A percentile compares a stretch with the other conserved stretches of the same genome.
Evolutionary conservation across 2,113 vertebrate species (phyloP).

Genomic region (Dolichotis patagonum): DNA sequence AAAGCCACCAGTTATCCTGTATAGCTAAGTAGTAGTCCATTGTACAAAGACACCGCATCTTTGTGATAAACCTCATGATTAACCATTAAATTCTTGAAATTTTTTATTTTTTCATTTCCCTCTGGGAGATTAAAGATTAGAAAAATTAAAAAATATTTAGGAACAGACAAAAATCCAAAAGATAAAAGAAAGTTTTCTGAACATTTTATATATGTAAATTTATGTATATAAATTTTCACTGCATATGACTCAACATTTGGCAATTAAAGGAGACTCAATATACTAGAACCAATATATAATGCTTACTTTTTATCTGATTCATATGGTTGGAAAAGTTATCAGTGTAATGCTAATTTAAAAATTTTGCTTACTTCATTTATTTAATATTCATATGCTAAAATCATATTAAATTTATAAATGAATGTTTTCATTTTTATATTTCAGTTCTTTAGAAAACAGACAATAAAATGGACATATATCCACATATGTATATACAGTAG

Average conservation of each 20-base stretch:
- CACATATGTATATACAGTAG: too few species aligned
- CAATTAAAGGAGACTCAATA: constrained; percentile 28
- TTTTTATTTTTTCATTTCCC: background rate
- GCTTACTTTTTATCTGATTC: background rate
- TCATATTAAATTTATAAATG: background rate
- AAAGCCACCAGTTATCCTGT: too few species aligned
- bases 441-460: background rate
- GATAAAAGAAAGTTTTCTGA: background rate
- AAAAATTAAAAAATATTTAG: constrained; percentile 59
- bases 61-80: constrained; percentile 59
- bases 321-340: background rate
- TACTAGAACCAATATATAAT: background rate
- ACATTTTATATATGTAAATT: background rate
- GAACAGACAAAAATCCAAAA: background rate
- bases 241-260: background rate
- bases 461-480: background rate
- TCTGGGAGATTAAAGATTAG: constrained; percentile 52
- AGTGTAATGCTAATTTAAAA: constrained; percentile 2
- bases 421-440: background rate
- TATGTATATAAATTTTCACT: background rate
- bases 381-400: constrained; percentile 2
- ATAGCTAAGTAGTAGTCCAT: too few species aligned
- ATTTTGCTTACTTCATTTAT: background rate
- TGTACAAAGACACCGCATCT: too few species aligned
- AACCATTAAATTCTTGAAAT: constrained; percentile 61